Conservation (phyloP, 2,888 invertebrate species). For the Parasteatoda lunata region DNA sequence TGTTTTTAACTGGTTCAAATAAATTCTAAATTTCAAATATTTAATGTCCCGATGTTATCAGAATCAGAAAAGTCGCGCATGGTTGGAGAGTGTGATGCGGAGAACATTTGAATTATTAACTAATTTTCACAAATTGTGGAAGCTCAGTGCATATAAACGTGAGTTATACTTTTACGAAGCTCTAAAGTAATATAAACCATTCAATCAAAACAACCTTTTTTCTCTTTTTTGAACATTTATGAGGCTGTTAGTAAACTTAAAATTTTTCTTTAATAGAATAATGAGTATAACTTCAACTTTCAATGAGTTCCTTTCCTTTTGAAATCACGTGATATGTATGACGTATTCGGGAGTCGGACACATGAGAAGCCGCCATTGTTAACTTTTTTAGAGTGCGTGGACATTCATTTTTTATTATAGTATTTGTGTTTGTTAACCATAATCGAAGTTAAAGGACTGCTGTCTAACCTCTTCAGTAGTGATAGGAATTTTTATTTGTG, state of each 20-base stretch:
- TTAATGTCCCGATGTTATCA: too few relatives aligned
- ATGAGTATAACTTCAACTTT: conserved; percentile 35
- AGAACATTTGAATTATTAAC: too few relatives aligned
- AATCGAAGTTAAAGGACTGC: conserved; percentile 29
- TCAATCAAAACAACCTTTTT: too few relatives aligned
- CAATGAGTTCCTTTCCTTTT: conserved; percentile 51
- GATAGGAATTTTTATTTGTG: conserved; percentile 62
- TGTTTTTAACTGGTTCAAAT: too few relatives aligned
- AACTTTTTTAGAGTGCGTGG: conserved; percentile 60
- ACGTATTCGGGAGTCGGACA: conserved; percentile 68
- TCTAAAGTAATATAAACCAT: too few relatives aligned
- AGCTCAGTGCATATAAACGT: too few relatives aligned
- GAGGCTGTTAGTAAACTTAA: not conserved
- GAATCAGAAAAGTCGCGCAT: too few relatives aligned
- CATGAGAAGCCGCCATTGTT: conserved; percentile 69
- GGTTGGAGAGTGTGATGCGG: too few relatives aligned
- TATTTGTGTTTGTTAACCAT: conserved; percentile 51
- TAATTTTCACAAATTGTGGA: too few relatives aligned
- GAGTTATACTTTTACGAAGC: too few relatives aligned
- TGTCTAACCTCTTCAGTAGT: conserved; percentile 49
- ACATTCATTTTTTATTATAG: conserved; percentile 48
- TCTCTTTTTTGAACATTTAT: not conserved
- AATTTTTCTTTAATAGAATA: not conserved
- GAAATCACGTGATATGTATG: conserved; percentile 63
- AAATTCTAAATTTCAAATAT: too few relatives aligned